Conservation (phyloP, 2,113 vertebrate genomes). For the Osmerus mordax region DNA sequence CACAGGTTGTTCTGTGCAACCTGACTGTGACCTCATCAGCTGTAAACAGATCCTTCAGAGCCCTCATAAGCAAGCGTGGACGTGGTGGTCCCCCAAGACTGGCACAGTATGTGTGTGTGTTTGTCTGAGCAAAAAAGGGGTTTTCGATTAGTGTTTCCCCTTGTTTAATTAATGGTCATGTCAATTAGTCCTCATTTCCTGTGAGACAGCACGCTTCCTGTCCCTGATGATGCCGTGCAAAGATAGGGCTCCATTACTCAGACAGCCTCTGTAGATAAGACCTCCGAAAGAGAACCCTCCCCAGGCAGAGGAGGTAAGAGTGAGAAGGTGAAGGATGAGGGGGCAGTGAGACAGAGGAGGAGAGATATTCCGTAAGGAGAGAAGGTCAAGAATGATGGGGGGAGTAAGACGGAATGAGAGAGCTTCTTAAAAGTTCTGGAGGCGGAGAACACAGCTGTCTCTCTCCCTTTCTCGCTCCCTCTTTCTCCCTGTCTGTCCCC, state of each 20-base stretch:
- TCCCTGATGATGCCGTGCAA: slow-evolving; percentile 8
- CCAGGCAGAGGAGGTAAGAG: not conserved
- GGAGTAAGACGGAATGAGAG: slow-evolving; percentile 1
- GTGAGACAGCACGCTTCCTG: slow-evolving; percentile 20
- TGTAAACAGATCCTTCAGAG: slow-evolving; percentile 38
- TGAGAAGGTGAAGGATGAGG: not conserved
- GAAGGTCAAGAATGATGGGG: not conserved
- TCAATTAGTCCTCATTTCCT: slow-evolving; percentile 32
- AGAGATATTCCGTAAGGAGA: not conserved
- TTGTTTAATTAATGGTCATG: slow-evolving; percentile 28
- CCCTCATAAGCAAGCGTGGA: not conserved
- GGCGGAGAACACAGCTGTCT: not conserved
- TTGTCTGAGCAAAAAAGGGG: not conserved
- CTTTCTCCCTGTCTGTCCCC: not conserved
- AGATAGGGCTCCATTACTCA: slow-evolving; percentile 9
- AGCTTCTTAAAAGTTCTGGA: not conserved
- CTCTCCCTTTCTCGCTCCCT: not conserved
- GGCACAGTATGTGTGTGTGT: not conserved
- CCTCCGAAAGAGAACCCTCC: not conserved
- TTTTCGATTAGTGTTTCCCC: slow-evolving; percentile 10
- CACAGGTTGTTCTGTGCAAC: slow-evolving; percentile 40
- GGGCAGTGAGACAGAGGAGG: not conserved
- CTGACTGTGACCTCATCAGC: slow-evolving; percentile 57
- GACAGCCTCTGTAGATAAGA: not conserved
- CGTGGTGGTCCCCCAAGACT: slow-evolving; percentile 8